A percentile compares a stretch with the other conserved stretches of the same genome.
Evolutionary conservation across 37 sponge, comb jelly and placozoan species (phyloP).

Genomic region (Chondrilla cf. caribensis): DNA sequence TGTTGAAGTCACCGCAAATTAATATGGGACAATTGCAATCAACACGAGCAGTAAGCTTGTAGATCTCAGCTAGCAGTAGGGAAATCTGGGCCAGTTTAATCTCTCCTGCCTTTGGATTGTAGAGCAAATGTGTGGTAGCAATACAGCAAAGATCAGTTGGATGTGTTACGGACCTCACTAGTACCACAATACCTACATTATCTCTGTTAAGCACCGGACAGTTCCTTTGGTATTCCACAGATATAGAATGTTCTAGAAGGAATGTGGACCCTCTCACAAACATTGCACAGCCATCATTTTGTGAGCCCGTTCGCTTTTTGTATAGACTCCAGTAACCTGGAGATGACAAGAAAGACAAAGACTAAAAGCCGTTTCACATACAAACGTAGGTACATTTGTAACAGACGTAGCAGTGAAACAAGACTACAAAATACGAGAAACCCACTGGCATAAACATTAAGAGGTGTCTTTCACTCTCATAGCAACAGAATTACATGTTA

Average conservation of each 20-base stretch:
- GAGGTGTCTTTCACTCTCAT: too few relatives aligned
- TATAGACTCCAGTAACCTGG: conserved; percentile 72
- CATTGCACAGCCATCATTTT: conserved; percentile 86
- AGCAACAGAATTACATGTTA: too few relatives aligned
- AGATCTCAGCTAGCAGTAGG: conserved; percentile 77
- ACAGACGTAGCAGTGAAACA: too few relatives aligned
- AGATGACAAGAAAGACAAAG: conserved; percentile 22
- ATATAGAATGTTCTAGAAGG: conserved; percentile 34
- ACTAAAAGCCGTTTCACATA: too few relatives aligned
- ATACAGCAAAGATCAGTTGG: conserved; percentile 58
- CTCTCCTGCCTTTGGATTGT: conserved; percentile 95
- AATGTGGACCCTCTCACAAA: conserved; percentile 54
- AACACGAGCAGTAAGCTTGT: conserved; percentile 38
- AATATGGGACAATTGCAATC: conserved; percentile 36
- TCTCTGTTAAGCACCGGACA: conserved; percentile 64
- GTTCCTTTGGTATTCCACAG: conserved; percentile 55
- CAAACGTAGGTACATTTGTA: too few relatives aligned
- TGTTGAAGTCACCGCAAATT: conserved; percentile 91
- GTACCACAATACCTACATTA: conserved; percentile 75
- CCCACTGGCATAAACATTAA: too few relatives aligned
- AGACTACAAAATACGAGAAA: too few relatives aligned
- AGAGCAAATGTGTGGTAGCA: conserved; percentile 94
- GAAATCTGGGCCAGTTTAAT: conserved; percentile 91
- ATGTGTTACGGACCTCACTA: conserved; percentile 8
- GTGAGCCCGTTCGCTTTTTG: conserved; percentile 66